Percentiles rank a stretch among this genome's conserved stretches.
Evolutionary conservation across 1,140 invertebrate species (phyloP).

Genomic region (Harlomillsia oculata): DNA sequence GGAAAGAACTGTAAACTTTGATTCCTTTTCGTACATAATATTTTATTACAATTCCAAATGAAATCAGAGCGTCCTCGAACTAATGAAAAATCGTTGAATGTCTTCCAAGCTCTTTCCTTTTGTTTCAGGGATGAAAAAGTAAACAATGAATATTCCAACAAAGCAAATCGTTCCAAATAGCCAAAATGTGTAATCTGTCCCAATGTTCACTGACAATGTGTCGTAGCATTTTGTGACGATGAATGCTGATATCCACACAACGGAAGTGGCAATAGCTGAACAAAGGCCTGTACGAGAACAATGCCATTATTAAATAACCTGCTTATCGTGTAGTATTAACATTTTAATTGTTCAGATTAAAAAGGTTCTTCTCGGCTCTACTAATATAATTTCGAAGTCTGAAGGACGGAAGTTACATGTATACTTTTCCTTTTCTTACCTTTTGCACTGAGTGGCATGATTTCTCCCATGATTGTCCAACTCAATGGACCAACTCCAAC

Average conservation of each 20-base stretch:
- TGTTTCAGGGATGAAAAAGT: conserved; percentile 78
- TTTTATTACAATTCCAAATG: too few relatives aligned
- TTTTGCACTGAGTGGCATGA: conserved; percentile 63
- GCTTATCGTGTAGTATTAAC: neutral
- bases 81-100: conserved; percentile 54
- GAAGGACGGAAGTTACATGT: neutral
- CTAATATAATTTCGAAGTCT: neutral
- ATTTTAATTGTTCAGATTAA: neutral
- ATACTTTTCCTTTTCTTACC: conserved; percentile 1
- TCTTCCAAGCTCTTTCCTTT: conserved; percentile 78
- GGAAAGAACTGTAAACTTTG: too few relatives aligned
- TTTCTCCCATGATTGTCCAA: conserved; percentile 72
- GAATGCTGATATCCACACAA: conserved; percentile 61
- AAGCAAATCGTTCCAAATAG: conserved; percentile 64
- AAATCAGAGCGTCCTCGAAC: too few relatives aligned
- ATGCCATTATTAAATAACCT: conserved; percentile 39
- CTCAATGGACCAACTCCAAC: conserved; percentile 69
- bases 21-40: too few relatives aligned
- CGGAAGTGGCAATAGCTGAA: conserved; percentile 42
- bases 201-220: conserved; percentile 55
- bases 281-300: neutral
- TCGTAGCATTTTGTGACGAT: conserved; percentile 80
- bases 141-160: conserved; percentile 65
- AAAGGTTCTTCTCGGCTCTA: too few relatives aligned
- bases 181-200: conserved; percentile 67